These are phyloP conservation scores for Cheilosia variabilis DNA, from an alignment of 2,888 invertebrate species.

Conservation along the genomic window DNA sequence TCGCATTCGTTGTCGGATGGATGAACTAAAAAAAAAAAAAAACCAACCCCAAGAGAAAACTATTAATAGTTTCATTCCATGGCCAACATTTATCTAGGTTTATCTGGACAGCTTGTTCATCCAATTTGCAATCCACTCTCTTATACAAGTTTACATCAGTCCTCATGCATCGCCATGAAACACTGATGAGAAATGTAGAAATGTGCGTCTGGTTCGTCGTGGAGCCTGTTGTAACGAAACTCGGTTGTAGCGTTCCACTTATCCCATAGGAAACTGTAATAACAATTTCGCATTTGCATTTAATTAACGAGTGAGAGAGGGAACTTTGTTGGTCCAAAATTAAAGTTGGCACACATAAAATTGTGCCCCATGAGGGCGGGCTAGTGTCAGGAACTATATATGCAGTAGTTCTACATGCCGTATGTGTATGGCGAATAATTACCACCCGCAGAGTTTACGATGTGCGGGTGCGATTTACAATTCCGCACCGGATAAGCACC, in stretches of 20 bases:
- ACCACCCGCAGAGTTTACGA: constrained; percentile 7
- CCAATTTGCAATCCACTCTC: not conserved
- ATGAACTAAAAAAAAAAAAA: not conserved
- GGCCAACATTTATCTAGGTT: not conserved
- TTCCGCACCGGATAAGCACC: not conserved
- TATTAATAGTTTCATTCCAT: constrained; percentile 7
- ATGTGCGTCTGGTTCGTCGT: not conserved
- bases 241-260: not conserved
- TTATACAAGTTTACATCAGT: not conserved
- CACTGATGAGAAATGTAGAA: not conserved
- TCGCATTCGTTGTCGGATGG: not conserved
- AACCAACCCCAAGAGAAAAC: not conserved
- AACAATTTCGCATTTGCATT: constrained; percentile 14
- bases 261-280: not conserved
- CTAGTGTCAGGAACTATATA: not conserved
- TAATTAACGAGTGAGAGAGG: constrained; percentile 13
- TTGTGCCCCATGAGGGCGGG: not conserved
- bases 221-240: not conserved
- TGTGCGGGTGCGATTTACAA: constrained; percentile 4
- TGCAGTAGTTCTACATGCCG: not conserved
- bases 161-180: not conserved
- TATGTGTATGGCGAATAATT: constrained; percentile 4
- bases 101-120: not conserved
- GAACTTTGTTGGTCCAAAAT: constrained; percentile 4
- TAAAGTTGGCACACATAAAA: constrained; percentile 8